Percentiles rank a stretch among this genome's conserved stretches.
Conservation (phyloP, 2,888 invertebrate species). For the Smittia sp. region DNA sequence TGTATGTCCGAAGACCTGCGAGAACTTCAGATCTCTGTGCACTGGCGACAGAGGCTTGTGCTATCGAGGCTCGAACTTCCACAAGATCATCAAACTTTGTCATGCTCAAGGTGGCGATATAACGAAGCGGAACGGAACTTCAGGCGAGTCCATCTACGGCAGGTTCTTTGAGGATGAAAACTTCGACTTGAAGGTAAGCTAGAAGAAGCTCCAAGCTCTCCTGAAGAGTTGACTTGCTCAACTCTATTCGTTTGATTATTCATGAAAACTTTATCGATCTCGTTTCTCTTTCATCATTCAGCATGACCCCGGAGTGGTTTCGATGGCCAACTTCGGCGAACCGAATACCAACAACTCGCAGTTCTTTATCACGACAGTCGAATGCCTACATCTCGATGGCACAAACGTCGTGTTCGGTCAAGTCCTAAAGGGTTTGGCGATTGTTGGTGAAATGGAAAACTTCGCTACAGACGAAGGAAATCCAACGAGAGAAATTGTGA, state of each 20-base stretch:
- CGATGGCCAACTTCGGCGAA: constrained; percentile 76
- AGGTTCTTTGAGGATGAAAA: constrained; percentile 87
- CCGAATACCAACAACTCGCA: constrained; percentile 90
- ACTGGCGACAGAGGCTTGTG: constrained; percentile 88
- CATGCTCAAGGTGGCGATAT: constrained; percentile 87
- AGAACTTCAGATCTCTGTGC: constrained; percentile 89
- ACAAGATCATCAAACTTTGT: constrained; percentile 80
- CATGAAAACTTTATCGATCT: no score
- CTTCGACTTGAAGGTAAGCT: constrained; percentile 62
- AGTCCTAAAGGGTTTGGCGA: constrained; percentile 72
- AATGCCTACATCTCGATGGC: constrained; percentile 73
- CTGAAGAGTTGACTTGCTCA: no score
- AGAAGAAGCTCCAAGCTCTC: background rate
- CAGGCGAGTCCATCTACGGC: constrained; percentile 95
- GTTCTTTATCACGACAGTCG: constrained; percentile 82
- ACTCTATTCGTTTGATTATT: background rate
- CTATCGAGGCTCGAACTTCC: constrained; percentile 80
- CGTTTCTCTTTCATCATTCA: constrained; percentile 50
- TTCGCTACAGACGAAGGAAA: constrained; percentile 59
- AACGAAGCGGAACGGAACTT: constrained; percentile 74
- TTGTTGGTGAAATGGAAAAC: constrained; percentile 68
- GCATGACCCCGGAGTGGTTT: constrained; percentile 65
- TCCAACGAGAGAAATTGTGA: constrained; percentile 64
- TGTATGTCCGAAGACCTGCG: constrained; percentile 80
- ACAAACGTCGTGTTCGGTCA: constrained; percentile 80